Conservation (phyloP, 2,888 invertebrate genomes). For the Drosophila phalerata region DNA sequence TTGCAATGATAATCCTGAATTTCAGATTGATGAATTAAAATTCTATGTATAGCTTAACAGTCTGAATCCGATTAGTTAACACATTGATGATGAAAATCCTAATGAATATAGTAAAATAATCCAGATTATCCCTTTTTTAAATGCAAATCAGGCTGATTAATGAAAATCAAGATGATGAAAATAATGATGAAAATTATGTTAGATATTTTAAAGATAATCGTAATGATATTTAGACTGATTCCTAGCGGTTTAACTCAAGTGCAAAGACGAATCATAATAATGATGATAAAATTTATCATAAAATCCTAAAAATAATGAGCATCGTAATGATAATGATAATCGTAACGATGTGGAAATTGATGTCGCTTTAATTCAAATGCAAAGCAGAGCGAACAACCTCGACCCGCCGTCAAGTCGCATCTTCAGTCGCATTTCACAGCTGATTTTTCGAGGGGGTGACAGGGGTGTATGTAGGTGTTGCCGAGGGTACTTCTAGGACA, state of each 20-base stretch:
- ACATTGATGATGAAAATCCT: not conserved
- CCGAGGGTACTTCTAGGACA: conserved; percentile 8
- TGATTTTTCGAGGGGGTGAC: not conserved
- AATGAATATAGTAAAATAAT: not conserved
- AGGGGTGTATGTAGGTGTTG: not conserved
- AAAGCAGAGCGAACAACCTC: conserved; percentile 56
- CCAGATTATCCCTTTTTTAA: too few species aligned
- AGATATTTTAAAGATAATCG: not conserved
- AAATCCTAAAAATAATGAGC: conserved; percentile 6
- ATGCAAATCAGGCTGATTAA: not conserved
- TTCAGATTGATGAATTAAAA: too few species aligned
- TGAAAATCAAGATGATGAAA: too few species aligned
- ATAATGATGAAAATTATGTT: not conserved
- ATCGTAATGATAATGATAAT: conserved; percentile 45
- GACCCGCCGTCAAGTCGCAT: conserved; percentile 40
- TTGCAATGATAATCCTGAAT: not conserved
- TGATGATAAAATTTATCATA: not conserved
- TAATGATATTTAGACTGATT: not conserved
- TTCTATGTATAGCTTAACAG: too few species aligned
- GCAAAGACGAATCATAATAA: not conserved
- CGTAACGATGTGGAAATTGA: conserved; percentile 27
- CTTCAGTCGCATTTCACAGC: conserved; percentile 38
- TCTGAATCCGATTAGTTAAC: too few species aligned
- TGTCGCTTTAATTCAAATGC: conserved; percentile 73
- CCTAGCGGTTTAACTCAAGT: not conserved